Conservation (phyloP, 92 coral and sea anemone species). For the Porites cylindrica region DNA sequence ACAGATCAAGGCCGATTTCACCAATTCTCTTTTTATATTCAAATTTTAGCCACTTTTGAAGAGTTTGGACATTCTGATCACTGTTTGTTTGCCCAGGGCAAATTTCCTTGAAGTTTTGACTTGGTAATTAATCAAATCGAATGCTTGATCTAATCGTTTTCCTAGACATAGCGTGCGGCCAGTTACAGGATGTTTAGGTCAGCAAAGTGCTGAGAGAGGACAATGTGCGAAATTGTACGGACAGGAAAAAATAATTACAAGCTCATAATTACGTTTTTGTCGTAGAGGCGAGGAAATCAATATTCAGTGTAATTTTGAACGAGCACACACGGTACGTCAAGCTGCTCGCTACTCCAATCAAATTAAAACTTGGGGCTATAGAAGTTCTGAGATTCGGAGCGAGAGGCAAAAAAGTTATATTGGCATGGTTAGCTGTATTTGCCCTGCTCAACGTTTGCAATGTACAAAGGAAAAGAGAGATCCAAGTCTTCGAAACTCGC, state of each 20-base stretch:
- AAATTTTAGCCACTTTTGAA: conserved; percentile 2
- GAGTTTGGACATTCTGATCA: neutral
- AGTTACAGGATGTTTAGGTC: neutral
- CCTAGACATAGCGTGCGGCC: neutral
- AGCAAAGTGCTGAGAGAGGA: neutral
- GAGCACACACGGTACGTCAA: neutral
- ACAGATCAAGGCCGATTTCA: neutral
- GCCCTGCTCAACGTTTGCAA: neutral
- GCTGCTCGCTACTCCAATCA: neutral
- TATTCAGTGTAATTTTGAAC: conserved; percentile 7
- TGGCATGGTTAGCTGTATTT: neutral
- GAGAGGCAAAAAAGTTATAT: neutral
- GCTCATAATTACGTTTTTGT: neutral
- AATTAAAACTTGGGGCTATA: neutral
- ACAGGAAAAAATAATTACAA: neutral
- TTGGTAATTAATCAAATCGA: neutral
- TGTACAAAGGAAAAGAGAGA: neutral
- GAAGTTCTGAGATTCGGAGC: neutral
- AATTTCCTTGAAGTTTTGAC: conserved; percentile 39
- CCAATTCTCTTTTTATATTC: conserved; percentile 17
- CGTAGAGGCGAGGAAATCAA: neutral
- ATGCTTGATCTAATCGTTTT: neutral
- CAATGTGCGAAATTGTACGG: neutral
- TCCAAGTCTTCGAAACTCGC: neutral
- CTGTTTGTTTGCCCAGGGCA: conserved; percentile 25